A percentile compares a stretch with the other conserved stretches of the same genome.
These are phyloP conservation scores for Drosophila paranaensis DNA, from an alignment of 2,888 invertebrate genomes.

Conservation along the genomic window DNA sequence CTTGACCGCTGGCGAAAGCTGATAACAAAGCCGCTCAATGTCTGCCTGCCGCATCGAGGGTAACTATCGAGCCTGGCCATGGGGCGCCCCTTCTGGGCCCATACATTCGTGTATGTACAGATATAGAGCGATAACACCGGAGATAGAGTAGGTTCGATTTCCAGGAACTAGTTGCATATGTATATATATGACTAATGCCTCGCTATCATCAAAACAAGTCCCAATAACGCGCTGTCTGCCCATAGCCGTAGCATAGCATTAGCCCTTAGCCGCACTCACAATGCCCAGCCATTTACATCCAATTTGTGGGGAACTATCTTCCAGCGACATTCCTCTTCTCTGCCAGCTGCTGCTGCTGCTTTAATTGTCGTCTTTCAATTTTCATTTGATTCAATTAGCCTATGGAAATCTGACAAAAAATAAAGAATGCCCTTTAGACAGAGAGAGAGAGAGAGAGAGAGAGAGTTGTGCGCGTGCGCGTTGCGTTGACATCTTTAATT, in stretches of 20 bases:
- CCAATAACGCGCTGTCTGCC: conserved; percentile 48
- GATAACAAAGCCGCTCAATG: conserved; percentile 43
- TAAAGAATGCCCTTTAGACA: conserved; percentile 18
- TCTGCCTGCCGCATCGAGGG: conserved; percentile 22
- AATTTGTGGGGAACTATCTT: conserved; percentile 19
- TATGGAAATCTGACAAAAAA: conserved; percentile 66
- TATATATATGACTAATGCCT: conserved; percentile 12
- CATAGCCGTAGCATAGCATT: background rate
- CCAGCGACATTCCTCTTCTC: conserved; percentile 48
- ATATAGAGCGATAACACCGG: conserved; percentile 24
- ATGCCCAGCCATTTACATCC: conserved; percentile 43
- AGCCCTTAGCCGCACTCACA: conserved; percentile 29
- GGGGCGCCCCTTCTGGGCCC: background rate
- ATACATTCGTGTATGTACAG: background rate
- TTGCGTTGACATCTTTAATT: conserved; percentile 61
- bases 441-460: background rate
- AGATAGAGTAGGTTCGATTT: conserved; percentile 26
- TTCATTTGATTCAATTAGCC: conserved; percentile 76
- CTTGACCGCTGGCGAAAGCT: conserved; percentile 25
- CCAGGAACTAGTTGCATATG: conserved; percentile 33
- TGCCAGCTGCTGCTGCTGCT: conserved; percentile 26
- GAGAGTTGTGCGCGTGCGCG: conserved; percentile 56
- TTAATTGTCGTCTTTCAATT: conserved; percentile 73
- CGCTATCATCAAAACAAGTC: conserved; percentile 49
- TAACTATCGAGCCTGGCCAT: conserved; percentile 4